Evolutionary conservation across 2,797 vertebrate genomes (phyloP), one percentile per base, ranked within the genome.

Genomic region (Gouania willdenowi): DNA sequence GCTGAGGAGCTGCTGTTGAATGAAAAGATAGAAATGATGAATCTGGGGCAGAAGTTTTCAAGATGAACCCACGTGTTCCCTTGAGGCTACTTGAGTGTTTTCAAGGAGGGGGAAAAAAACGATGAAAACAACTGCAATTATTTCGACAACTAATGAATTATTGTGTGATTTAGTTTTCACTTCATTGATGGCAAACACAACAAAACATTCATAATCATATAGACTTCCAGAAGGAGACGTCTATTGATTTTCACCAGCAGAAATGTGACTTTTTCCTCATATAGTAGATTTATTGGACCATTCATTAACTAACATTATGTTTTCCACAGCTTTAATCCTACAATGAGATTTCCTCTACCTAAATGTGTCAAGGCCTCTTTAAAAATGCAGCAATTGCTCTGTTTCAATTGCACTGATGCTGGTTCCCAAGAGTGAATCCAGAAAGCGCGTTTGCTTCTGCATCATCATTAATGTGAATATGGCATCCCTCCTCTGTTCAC

Each of bases 41-140:
- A 73, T 63, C 26, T 58, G 41, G 66, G 56, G 16, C 62, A 75
- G 53, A 63, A 53, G 50, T 72, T 69, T 55, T 47, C 31, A 28
- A 51, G 33, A 55, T 39, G 40, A 68, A 53, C 38, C 44, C 41
- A 52, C 12, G 4, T 54, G 47, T 59, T 31, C 54, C 58, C 53
- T 41, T 23, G 46, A 24, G 63, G 54, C 52, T 37, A 18, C 33
- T 34, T 29, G 28, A 40, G 26, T 54, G 54, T 71, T 56, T 71
- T 44, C 54, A 22, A 30, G 29, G 30, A 38, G 26, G 34, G 33
- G 21, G n/a, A n/a, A n/a, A 10, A 27, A 28, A 41, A 41, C 26
- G 41, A 55, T 19, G 22, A 10, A 23, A 6, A 2, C 16, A 35
- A 41, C 25, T 41, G 34, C 48, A 55, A 59, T 43, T 5, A 6